A percentile compares a stretch with the other conserved stretches of the same genome.
Evolutionary conservation across 2,888 invertebrate genomes (phyloP).

Genomic region (Drosophila longiperda): DNA sequence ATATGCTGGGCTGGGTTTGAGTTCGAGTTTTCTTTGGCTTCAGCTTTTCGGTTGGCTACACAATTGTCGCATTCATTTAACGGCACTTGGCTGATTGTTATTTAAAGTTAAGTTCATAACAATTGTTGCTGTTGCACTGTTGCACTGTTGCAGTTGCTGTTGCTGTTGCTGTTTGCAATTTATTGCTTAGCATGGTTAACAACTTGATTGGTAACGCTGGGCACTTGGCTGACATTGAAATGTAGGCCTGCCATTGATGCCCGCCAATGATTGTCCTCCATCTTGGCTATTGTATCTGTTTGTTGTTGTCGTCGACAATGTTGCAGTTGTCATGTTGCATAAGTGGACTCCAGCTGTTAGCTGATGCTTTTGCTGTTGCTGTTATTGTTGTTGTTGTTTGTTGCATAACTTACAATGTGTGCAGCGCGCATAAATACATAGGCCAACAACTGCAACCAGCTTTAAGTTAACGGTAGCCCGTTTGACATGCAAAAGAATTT

Average conservation of each 20-base stretch:
- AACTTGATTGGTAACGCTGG: slow-evolving; percentile 77
- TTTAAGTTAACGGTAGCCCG: slow-evolving; percentile 70
- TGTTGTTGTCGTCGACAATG: slow-evolving; percentile 43
- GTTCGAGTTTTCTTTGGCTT: slow-evolving; percentile 38
- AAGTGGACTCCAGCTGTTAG: slow-evolving; percentile 72
- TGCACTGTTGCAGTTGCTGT: slow-evolving; percentile 39
- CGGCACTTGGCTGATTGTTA: slow-evolving; percentile 79
- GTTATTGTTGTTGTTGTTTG: slow-evolving; percentile 47
- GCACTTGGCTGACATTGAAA: slow-evolving; percentile 78
- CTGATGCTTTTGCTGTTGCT: slow-evolving; percentile 27
- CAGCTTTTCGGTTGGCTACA: slow-evolving; percentile 42
- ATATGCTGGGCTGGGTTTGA: slow-evolving; percentile 59
- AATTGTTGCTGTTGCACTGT: slow-evolving; percentile 55
- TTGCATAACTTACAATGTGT: slow-evolving; percentile 79
- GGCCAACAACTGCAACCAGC: slow-evolving; percentile 53
- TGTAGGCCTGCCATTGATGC: slow-evolving; percentile 79
- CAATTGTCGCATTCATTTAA: slow-evolving; percentile 79
- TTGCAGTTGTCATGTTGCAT: slow-evolving; percentile 74
- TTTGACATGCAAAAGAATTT: slow-evolving; percentile 78
- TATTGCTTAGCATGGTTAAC: slow-evolving; percentile 77
- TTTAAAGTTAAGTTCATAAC: slow-evolving; percentile 78
- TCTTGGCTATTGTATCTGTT: slow-evolving; percentile 35
- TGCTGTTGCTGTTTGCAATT: slow-evolving; percentile 56
- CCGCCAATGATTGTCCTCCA: slow-evolving; percentile 77
- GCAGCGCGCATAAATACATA: slow-evolving; percentile 76